Conservation (phyloP, 2,113 vertebrate species). For the Antechinus stuartii region DNA sequence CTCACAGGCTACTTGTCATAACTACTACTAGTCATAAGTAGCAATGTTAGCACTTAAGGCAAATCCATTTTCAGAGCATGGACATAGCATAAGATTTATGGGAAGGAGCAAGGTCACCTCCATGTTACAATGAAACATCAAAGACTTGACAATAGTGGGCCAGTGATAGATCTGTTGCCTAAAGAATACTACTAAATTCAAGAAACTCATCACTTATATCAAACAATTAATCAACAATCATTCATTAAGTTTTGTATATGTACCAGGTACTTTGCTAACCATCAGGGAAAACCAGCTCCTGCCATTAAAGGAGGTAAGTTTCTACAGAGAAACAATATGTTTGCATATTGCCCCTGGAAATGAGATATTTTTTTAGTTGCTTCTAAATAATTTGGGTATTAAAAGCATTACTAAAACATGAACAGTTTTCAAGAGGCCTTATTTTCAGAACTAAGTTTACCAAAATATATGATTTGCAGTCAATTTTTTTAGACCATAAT, state of each 20-base stretch:
- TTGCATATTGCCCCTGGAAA: neutral
- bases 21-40: neutral
- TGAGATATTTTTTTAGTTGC: neutral
- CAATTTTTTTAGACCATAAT: too few species aligned
- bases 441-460: neutral
- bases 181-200: neutral
- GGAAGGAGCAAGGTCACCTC: neutral
- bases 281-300: neutral
- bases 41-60: neutral
- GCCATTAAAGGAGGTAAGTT: neutral
- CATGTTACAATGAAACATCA: neutral
- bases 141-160: neutral
- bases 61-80: neutral
- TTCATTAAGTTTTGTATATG: neutral
- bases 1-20: neutral
- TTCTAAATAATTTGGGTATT: neutral
- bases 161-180: neutral
- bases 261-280: neutral
- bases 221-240: neutral
- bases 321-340: neutral
- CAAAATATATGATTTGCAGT: too few species aligned
- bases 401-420: neutral
- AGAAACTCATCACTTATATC: neutral
- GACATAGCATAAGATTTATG: neutral
- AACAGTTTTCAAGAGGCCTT: neutral